Base-by-base conservation (phyloP, 1,140 invertebrate species). In the Drosophila lini region DNA sequence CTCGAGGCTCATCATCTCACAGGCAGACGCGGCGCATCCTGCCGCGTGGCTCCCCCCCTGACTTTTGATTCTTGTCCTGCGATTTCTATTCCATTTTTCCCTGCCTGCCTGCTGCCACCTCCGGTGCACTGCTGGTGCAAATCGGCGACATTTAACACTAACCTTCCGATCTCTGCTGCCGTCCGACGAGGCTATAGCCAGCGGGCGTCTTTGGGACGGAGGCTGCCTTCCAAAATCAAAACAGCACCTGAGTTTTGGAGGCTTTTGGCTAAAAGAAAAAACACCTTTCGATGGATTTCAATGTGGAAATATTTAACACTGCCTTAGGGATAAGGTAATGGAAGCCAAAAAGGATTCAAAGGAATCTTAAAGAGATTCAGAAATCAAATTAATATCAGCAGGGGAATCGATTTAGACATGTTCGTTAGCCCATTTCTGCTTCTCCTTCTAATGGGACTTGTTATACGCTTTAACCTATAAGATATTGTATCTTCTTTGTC, bases 91-190 rank as follows among this genome's bases (percentile, higher is more conserved):
- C 61, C 40, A 11, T n/a, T 40, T 34, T 34, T 32, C 57, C 32
- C 11, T 16, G 52, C 36, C 36, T 19, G 19, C 19, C 19, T 11
- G 53, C 47, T 57, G 55, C 78, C 70, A 69, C 80, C 81, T 76
- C 74, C 50, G 74, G 81, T 85, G 81, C 84, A 38, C 84, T 79
- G 84, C 84, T 89, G 84, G 84, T 89, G 84, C 81, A 89, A 89
- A 89, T 89, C 70, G 84, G 40, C 64, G 59, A 53, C 84, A 81
- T 89, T 90, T 89, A 89, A 74, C 80, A 89, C 77, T 71, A 82
- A 80, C 80, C 79, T 81, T 81, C 61, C 68, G 76, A 57, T 70
- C 58, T 53, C 28, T 45, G 50, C 25, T 73, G 57, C 52, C 36
- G 53, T 52, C 63, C 31, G 40, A 22, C 31, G 40, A 50, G 32